phyloP scores from a whole-genome alignment of 2,888 invertebrate species.

The Thysanoteuthis rhombus region DNA sequence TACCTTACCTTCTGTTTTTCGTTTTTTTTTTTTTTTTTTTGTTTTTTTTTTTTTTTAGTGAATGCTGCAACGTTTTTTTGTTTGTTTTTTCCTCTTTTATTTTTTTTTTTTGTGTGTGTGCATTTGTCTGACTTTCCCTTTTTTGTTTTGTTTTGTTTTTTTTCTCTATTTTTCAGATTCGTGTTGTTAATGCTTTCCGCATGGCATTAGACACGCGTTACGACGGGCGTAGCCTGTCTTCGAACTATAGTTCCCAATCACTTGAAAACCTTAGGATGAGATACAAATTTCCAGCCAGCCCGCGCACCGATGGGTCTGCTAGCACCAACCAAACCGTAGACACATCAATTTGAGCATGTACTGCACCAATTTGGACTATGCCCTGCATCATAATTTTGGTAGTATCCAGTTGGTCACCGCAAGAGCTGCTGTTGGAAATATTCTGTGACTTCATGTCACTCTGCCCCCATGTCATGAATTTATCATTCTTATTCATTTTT shows the following conservation, averaged over 20 bases:
- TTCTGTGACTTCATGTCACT: neutral
- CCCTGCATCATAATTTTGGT: constrained; percentile 22
- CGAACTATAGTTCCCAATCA: constrained; percentile 65
- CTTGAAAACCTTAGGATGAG: constrained; percentile 62
- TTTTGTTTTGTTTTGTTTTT: constrained; percentile 38
- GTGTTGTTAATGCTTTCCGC: constrained; percentile 99
- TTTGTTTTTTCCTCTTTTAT: neutral
- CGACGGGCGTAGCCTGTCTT: constrained; percentile 72
- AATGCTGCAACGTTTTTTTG: constrained; percentile 18
- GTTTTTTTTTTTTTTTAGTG: neutral
- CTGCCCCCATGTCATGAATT: neutral
- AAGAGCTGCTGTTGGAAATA: constrained; percentile 22
- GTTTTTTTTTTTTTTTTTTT: neutral
- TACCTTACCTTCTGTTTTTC: neutral
- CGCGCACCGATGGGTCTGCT: constrained; percentile 29
- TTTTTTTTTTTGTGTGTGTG: neutral
- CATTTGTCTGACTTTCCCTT: neutral
- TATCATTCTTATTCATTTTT: neutral
- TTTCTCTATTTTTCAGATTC: constrained; percentile 80
- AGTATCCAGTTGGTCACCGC: constrained; percentile 15
- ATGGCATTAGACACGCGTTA: constrained; percentile 96
- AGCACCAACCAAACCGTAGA: constrained; percentile 28
- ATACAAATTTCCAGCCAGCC: constrained; percentile 37
- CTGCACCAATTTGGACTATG: constrained; percentile 17
- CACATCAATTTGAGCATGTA: constrained; percentile 28